Evolutionary conservation across 2,797 vertebrate genomes (phyloP).

Genomic region (Sylvia borin): DNA sequence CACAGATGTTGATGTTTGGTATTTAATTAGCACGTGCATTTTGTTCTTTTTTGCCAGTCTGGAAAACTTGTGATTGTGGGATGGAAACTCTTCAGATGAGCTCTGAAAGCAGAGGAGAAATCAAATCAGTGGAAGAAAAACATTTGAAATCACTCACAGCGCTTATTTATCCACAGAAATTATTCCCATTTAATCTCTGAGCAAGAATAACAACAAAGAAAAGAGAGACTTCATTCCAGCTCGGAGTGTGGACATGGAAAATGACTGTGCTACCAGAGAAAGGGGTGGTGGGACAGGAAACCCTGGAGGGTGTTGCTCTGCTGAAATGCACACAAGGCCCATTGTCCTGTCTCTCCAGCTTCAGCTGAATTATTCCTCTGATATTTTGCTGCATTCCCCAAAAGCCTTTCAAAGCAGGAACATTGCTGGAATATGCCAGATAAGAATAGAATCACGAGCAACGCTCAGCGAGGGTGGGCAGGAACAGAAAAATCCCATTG

Average conservation of each 20-base stretch:
- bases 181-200: neutral
- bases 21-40: neutral
- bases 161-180: neutral
- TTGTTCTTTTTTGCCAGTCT: neutral
- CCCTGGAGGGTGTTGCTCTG: neutral
- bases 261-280: neutral
- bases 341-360: neutral
- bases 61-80: neutral
- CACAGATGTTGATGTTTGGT: neutral
- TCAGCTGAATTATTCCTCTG: neutral
- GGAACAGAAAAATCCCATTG: conserved; percentile 39
- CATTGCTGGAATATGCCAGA: neutral
- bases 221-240: neutral
- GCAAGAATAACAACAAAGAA: neutral
- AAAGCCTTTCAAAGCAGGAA: neutral
- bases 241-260: neutral
- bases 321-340: neutral
- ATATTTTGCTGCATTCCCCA: neutral
- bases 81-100: neutral
- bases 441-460: conserved; percentile 38
- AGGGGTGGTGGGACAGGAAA: neutral
- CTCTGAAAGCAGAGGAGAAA: neutral
- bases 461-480: neutral
- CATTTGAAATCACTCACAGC: neutral
- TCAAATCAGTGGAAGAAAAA: neutral